Evolutionary conservation across 2,888 invertebrate species (phyloP).

Genomic region (Rotaria socialis): DNA sequence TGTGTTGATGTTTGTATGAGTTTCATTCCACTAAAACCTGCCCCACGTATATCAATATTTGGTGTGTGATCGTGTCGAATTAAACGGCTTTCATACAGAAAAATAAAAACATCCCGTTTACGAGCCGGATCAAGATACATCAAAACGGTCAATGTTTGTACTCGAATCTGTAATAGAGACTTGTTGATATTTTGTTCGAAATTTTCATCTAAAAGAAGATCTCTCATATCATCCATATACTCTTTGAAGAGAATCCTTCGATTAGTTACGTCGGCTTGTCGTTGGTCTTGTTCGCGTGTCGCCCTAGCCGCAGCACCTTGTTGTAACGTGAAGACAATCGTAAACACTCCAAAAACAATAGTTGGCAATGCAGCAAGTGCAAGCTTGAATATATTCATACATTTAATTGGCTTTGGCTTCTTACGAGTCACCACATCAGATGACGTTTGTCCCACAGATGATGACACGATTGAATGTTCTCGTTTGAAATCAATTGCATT

Average conservation of each 20-base stretch:
- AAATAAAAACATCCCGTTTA: not conserved
- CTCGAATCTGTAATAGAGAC: not conserved
- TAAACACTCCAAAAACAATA: not conserved
- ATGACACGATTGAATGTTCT: too few relatives aligned
- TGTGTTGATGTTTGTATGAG: not conserved
- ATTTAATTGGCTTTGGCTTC: not conserved
- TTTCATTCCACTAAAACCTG: not conserved
- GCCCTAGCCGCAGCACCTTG: not conserved
- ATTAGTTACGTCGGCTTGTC: not conserved
- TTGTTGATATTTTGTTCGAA: not conserved
- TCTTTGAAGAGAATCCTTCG: not conserved
- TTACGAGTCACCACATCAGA: too few relatives aligned
- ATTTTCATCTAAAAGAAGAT: not conserved
- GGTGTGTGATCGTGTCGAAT: not conserved
- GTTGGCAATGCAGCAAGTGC: not conserved
- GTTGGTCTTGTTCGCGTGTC: not conserved
- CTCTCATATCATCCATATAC: not conserved
- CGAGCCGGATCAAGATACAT: not conserved
- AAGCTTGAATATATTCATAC: not conserved
- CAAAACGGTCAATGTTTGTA: not conserved
- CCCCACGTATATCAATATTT: not conserved
- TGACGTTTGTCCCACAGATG: too few relatives aligned
- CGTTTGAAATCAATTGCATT: too few relatives aligned
- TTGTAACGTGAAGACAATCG: not conserved
- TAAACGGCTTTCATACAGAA: conserved; percentile 2